Evolutionary conservation across 2,113 vertebrate species (phyloP), one percentile per base, ranked within the genome.

Genomic region (Coracopsis vasa): DNA sequence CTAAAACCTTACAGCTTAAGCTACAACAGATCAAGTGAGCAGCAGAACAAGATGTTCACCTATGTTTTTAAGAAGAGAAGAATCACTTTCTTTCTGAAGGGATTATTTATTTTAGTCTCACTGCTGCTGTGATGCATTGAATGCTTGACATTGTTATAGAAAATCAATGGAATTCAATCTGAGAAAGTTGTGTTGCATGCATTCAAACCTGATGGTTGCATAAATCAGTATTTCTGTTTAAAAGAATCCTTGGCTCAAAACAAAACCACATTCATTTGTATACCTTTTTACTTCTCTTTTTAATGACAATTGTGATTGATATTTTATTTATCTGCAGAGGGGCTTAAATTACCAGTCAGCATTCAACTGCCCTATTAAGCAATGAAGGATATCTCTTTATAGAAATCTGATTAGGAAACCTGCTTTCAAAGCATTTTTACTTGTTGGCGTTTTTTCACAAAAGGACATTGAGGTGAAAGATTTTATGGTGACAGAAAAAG

Each of bases 121-220:
- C 1, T 0, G 75, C 56, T 95, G 65, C 70, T 83, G 91, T 97
- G 96, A 98, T 97, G 94, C 96, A 97, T 88, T 97, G 97, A 97
- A 97, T 96, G 66, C 92, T 97, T 98, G 97, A 96, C 97, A 97
- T 95, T 95, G 93, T 97, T 98, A 98, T 97, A 97, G 98, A 98
- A 98, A 98, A 98, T 98, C 98, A 98, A 98, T 98, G 93, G 80
- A 94, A 98, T 97, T 98, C 97, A 98, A 98, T 98, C 97, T 97
- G 74, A 97, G 96, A 97, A 98, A 96, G 95, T 93, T 97, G 96
- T 97, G 94, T 97, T 98, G 93, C 94, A 95, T 97, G 94, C 96
- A 97, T 98, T 97, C 93, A 97, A 96, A 98, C 64, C 24, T 97
- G 97, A 98, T 50, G 92, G 96, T 94, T 92, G 75, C 92, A 98